Evolutionary conservation across 2,113 vertebrate species (phyloP).

Genomic region (Equus quagga): DNA sequence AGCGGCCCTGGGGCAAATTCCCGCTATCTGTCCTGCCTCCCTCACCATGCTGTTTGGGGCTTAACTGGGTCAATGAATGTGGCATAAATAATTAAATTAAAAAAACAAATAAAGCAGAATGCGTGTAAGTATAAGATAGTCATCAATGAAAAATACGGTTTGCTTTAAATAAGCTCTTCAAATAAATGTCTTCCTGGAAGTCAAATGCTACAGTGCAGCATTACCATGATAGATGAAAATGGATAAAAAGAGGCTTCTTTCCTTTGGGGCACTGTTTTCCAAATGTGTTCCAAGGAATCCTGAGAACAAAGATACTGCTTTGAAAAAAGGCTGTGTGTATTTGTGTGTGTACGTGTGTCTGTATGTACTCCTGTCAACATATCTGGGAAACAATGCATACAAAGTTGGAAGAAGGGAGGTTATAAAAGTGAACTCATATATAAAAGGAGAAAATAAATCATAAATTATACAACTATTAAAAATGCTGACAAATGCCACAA

Average conservation of each 20-base stretch:
- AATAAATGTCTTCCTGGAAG: constrained; percentile 53
- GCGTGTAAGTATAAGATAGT: constrained; percentile 2
- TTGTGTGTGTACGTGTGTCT: background rate
- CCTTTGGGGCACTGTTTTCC: background rate
- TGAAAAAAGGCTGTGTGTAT: background rate
- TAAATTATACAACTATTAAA: background rate
- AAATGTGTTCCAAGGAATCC: background rate
- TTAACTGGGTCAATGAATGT: constrained; percentile 9
- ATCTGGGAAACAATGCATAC: background rate
- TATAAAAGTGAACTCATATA: constrained; percentile 26
- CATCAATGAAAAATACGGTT: constrained; percentile 50
- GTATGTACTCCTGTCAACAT: background rate
- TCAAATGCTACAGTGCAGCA: constrained; percentile 2
- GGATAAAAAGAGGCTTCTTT: constrained; percentile 1
- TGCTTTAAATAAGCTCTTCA: constrained; percentile 65
- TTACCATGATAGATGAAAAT: background rate
- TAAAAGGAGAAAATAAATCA: constrained; percentile 15
- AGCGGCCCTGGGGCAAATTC: background rate
- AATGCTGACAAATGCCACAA: background rate
- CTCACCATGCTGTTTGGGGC: background rate
- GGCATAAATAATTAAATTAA: background rate
- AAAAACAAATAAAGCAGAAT: background rate
- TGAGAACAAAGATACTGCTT: background rate
- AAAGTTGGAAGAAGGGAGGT: background rate
- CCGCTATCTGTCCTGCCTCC: background rate